Base-by-base conservation (phyloP, 2,797 vertebrate species). In the Acrossocheilus fasciatus region DNA sequence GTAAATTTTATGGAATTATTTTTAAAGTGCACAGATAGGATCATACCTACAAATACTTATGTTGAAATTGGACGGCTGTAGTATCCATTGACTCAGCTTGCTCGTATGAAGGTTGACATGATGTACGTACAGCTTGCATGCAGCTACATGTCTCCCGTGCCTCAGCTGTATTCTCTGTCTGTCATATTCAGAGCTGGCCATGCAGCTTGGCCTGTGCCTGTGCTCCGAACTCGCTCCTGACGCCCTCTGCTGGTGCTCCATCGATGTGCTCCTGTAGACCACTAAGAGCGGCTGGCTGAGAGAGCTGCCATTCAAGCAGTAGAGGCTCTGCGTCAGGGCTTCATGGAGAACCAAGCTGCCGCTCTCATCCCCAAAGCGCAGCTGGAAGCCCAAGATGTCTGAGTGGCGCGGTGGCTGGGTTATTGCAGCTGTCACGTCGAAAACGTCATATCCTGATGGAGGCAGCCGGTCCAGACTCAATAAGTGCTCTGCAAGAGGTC, bases 311-410 rank as follows among this genome's bases (percentile, higher is more conserved):
- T 86, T 88, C 75, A 93, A 87, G n/a, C 90, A 92, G 86, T 94
- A 94, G 20, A 96, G 91, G 85, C 91, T 95, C 88, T 94, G 95
- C 0, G 95, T 94, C 23, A 95, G 90, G 4, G 93, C 94, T 36
- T 95, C 91, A 0, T 96, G 94, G 1, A 95, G 91, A 54, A 93
- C 92, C 88, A 93, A 90, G 81, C 93, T 95, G 39, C 94, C 93
- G 2, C 91, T 94, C 89, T 96, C 94, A 0, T 96, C 95, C 4
- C 88, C 94, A 39, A 95, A 96, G 20, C 91, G 92, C 26, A 95
- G 88, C 92, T 95, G 93, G 80, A 95, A 96, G 4, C 94, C 90
- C 34, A 94, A 70, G 18, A 80, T 41, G 41, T 92, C 90, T 84
- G 82, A 86, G 14, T 82, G 88, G 47, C 4, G 83, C 18, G 41